A percentile compares a stretch with the other conserved stretches of the same genome.
phyloP scores from a whole-genome alignment of 2,888 invertebrate species.

The Caenorhabditis imperialis region DNA sequence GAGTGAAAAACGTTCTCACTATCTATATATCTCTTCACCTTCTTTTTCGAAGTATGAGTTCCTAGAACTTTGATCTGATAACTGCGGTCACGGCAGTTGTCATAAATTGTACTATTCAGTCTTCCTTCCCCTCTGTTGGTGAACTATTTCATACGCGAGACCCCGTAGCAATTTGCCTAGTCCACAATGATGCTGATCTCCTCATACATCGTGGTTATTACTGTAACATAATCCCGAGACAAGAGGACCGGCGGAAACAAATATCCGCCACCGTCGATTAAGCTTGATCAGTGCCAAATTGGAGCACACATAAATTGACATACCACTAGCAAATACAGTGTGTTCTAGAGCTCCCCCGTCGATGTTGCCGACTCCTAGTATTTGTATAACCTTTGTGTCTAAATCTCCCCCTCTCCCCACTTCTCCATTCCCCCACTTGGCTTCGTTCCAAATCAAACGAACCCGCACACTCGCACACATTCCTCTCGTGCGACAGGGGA shows the following conservation, averaged over 20 bases:
- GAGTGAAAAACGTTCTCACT: conserved; percentile 28
- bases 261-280: conserved; percentile 36
- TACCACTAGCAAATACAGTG: conserved; percentile 42
- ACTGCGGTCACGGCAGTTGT: conserved; percentile 12
- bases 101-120: conserved; percentile 39
- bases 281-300: conserved; percentile 53
- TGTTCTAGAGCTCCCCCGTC: conserved; percentile 37
- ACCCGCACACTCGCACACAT: conserved; percentile 39
- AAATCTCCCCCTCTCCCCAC: conserved; percentile 26
- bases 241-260: conserved; percentile 19
- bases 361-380: conserved; percentile 43
- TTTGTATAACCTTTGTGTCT: conserved; percentile 53
- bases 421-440: conserved; percentile 31
- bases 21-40: conserved; percentile 8
- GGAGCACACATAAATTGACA: conserved; percentile 38
- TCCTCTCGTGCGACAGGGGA: conserved; percentile 35
- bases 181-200: conserved; percentile 28
- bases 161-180: conserved; percentile 12
- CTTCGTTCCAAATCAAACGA: conserved; percentile 55
- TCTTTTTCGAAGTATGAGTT: conserved; percentile 12
- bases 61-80: conserved; percentile 33
- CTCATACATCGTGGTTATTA: conserved; percentile 7
- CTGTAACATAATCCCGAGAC: conserved; percentile 40
- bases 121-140: conserved; percentile 22
- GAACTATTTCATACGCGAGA: conserved; percentile 30